phyloP scores from a whole-genome alignment of 2,797 vertebrate genomes.

The Clamator glandarius region DNA sequence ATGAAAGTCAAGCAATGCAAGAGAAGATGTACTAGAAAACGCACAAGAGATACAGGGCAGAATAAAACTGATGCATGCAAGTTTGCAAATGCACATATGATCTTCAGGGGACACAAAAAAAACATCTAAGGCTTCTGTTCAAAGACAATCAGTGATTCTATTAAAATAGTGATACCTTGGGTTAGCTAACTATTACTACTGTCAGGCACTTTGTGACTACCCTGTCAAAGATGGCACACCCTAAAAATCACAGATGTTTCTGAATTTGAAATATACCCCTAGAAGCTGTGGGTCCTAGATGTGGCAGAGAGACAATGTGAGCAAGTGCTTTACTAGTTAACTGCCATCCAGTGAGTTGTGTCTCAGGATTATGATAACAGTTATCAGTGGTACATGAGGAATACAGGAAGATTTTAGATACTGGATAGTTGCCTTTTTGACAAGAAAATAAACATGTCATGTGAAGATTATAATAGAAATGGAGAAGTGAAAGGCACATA shows the following conservation, averaged over 20 bases:
- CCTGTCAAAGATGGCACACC: neutral
- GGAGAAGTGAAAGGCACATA: neutral
- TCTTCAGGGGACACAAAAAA: neutral
- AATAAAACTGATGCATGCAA: accelerated
- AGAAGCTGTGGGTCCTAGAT: neutral
- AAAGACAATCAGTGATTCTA: too few species aligned
- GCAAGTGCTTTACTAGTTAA: neutral
- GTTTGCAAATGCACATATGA: accelerated
- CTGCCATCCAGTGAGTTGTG: neutral
- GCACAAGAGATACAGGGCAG: neutral
- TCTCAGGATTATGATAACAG: neutral
- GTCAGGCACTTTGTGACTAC: neutral
- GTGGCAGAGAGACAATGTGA: neutral
- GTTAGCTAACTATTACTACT: neutral
- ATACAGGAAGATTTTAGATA: neutral
- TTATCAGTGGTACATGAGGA: neutral
- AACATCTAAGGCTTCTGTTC: neutral
- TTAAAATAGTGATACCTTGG: neutral
- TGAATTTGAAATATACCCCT: neutral
- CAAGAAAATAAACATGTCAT: neutral
- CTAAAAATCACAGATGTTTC: neutral
- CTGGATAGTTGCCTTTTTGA: neutral
- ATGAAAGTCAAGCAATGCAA: neutral
- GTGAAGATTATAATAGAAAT: neutral
- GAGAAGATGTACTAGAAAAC: neutral